Conservation (phyloP, 2,113 vertebrate species). For the Apteryx owenii region DNA sequence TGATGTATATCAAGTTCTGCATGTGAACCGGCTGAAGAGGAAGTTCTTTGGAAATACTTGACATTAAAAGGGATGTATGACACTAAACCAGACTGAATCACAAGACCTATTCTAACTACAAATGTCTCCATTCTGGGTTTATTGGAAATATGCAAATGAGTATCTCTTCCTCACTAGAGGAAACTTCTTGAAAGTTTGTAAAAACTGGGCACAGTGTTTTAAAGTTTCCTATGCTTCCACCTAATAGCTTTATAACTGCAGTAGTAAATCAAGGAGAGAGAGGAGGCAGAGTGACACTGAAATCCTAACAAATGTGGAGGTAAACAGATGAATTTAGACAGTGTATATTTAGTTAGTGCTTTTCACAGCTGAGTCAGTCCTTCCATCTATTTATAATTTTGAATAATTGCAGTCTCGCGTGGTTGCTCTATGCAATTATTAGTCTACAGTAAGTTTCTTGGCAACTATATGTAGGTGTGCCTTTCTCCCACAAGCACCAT, state of each 20-base stretch:
- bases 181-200: neutral
- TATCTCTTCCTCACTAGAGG: neutral
- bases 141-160: conserved; percentile 10
- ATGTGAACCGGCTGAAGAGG: conserved; percentile 13
- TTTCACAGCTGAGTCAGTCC: neutral
- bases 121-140: neutral
- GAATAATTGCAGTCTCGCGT: neutral
- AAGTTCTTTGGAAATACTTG: conserved; percentile 62
- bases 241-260: neutral
- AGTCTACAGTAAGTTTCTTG: neutral
- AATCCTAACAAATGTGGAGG: neutral
- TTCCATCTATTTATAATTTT: neutral
- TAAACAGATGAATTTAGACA: neutral
- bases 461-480: neutral
- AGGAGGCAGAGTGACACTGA: neutral
- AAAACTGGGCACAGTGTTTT: neutral
- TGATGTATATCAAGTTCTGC: neutral
- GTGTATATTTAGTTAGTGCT: neutral
- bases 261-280: neutral
- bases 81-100: conserved; percentile 40
- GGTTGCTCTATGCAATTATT: neutral
- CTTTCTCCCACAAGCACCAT: neutral
- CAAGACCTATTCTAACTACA: neutral
- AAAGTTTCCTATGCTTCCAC: neutral
- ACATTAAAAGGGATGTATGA: conserved; percentile 30